A percentile compares a stretch with the other conserved stretches of the same genome.
Conservation (phyloP, 1,140 invertebrate genomes). For the Octopus sinensis region DNA sequence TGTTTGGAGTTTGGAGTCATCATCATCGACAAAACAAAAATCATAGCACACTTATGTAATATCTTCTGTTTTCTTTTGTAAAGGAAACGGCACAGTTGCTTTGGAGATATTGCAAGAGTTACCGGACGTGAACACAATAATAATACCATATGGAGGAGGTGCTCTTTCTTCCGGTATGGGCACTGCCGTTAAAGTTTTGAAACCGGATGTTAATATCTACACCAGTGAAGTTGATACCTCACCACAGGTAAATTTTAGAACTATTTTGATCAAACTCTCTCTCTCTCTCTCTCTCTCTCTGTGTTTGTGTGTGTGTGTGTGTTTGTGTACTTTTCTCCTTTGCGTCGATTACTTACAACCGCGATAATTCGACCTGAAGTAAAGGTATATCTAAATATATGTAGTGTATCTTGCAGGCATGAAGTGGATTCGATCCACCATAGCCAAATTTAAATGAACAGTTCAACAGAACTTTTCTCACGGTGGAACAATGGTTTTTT, state of each 20-base stretch:
- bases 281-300: too few species aligned
- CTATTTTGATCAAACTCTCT: background rate
- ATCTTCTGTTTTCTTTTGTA: slow-evolving; percentile 5
- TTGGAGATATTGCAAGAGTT: slow-evolving; percentile 48
- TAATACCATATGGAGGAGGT: slow-evolving; percentile 50
- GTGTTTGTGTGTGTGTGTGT: too few species aligned
- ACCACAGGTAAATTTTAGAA: slow-evolving; percentile 29
- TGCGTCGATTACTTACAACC: too few species aligned
- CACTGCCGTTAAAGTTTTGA: slow-evolving; percentile 35
- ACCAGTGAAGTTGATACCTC: slow-evolving; percentile 49
- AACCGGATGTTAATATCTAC: slow-evolving; percentile 41
- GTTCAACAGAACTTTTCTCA: too few species aligned
- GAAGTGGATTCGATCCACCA: too few species aligned
- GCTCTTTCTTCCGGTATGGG: slow-evolving; percentile 44
- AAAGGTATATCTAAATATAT: too few species aligned
- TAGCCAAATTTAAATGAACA: too few species aligned
- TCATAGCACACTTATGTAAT: background rate
- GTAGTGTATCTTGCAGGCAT: too few species aligned
- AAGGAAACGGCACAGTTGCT: slow-evolving; percentile 50
- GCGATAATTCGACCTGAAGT: too few species aligned
- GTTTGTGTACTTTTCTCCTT: too few species aligned
- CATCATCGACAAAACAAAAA: background rate
- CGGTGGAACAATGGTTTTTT: too few species aligned
- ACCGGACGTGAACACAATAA: slow-evolving; percentile 43
- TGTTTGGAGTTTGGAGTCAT: too few species aligned